Conservation (phyloP, 2,888 invertebrate species). For the Philopedon plagiatum region DNA sequence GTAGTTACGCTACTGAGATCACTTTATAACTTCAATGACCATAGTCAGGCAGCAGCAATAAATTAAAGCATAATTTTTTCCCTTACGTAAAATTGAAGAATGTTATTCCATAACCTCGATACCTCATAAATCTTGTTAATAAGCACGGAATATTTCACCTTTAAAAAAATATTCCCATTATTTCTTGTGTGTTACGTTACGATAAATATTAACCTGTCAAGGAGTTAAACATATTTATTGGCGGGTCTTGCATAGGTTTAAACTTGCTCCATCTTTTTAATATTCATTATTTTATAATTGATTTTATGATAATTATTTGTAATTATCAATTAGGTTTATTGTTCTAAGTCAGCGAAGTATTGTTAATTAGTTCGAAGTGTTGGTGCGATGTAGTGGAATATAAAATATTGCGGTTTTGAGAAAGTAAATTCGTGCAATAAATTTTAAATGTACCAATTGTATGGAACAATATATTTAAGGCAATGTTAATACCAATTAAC, state of each 20-base stretch:
- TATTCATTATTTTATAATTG: conserved; percentile 44
- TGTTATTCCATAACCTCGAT: conserved; percentile 32
- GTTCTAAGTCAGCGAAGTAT: neutral
- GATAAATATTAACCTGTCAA: conserved; percentile 42
- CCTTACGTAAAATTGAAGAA: conserved; percentile 36
- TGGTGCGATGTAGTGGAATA: neutral
- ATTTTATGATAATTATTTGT: conserved; percentile 44
- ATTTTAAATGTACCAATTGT: no score
- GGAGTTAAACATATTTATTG: conserved; percentile 44
- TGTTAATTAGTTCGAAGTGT: conserved; percentile 11
- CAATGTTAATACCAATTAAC: no score
- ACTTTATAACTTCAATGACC: conserved; percentile 26
- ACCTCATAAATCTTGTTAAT: conserved; percentile 29
- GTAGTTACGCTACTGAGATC: no score
- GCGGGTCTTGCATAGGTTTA: conserved; percentile 33
- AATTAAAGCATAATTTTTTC: conserved; percentile 22
- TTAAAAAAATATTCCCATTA: conserved; percentile 40
- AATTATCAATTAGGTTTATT: conserved; percentile 17
- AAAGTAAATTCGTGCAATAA: no score
- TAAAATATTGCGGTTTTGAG: neutral
- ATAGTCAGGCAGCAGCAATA: conserved; percentile 28
- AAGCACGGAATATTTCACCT: conserved; percentile 34
- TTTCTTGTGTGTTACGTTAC: conserved; percentile 41
- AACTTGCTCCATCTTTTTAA: conserved; percentile 34
- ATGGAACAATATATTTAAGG: no score